Base-by-base conservation (phyloP, 2,113 vertebrate genomes). In the Noturus placidus region DNA sequence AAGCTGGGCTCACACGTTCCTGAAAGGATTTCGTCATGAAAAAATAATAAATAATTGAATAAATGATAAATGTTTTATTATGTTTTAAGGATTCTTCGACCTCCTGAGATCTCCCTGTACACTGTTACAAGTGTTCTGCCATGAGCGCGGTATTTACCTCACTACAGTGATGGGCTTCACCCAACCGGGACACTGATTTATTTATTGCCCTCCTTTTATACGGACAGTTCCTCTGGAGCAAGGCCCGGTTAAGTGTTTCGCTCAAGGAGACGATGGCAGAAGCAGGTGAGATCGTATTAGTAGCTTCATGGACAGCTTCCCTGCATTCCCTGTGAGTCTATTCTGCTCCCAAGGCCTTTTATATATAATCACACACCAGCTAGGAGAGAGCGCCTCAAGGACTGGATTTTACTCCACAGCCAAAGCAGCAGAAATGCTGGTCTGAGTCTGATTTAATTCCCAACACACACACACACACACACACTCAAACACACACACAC, bases 161-260 rank as follows among this genome's bases (percentile, higher is more conserved):
- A 20, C 11, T 67, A n/a, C 42, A 70, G 13, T 25, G 19, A 14
- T 27, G 42, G 27, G 13, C 59, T 42, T 38, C 52, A 11, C 52
- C 10, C 84, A 54, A n/a, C 52, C 27, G 56, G 70, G 84, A 76
- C 70, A 59, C 54, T 76, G 38, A 85, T 85, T 85, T 85, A 85
- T 76, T 85, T 85, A 76, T 59, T 61, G 79, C 19, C 56, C 79
- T 82, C 79, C 5, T 81, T 81, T 81, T 80, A 22, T 80, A 80
- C 20, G 35, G 76, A 56, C 30, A 27, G 25, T 54, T 69, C 22
- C 77, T 86, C 85, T 69, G 77, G 85, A 57, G 76, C 77, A 42
- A 70, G 85, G 50, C 50, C 33, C 10, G 42, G 76, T 86, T 61
- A 67, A 77, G 42, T 69, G 76, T 52, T 35, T 65, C 25, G n/a